Evolutionary conservation across 2,888 invertebrate species (phyloP).

Genomic region (Oxystoma pomonae): DNA sequence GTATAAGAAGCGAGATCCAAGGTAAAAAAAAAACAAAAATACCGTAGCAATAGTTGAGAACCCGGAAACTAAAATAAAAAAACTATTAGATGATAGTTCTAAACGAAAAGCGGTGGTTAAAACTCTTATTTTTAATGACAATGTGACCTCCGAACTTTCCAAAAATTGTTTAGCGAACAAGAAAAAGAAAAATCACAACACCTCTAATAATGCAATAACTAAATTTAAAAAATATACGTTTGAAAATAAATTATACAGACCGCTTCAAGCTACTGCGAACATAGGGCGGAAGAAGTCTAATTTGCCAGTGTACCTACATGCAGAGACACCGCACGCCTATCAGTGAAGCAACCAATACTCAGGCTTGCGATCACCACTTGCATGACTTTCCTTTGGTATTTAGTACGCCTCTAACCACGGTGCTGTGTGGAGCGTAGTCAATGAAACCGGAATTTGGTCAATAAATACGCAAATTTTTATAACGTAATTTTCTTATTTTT

Average conservation of each 20-base stretch:
- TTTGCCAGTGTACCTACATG: too few species aligned
- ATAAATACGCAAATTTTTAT: too few species aligned
- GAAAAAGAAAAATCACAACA: not conserved
- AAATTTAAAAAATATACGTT: not conserved
- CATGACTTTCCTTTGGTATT: too few species aligned
- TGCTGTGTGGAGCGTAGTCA: too few species aligned
- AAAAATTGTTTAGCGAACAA: not conserved
- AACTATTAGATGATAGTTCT: not conserved
- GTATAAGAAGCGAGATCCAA: not conserved
- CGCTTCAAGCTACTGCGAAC: too few species aligned
- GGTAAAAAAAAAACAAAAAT: not conserved
- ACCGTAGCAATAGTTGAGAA: not conserved
- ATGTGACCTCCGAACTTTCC: not conserved
- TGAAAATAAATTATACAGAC: not conserved
- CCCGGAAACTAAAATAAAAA: not conserved
- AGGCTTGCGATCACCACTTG: too few species aligned
- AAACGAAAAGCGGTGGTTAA: not conserved
- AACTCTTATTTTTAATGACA: not conserved
- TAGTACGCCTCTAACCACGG: too few species aligned
- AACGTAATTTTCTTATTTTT: too few species aligned
- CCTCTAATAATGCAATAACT: not conserved
- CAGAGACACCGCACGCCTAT: too few species aligned
- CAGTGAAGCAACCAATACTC: too few species aligned
- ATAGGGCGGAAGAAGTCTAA: too few species aligned
- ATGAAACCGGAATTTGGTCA: too few species aligned